Evolutionary conservation across 1,140 invertebrate species (phyloP).

Genomic region (Temnothorax nylanderi): DNA sequence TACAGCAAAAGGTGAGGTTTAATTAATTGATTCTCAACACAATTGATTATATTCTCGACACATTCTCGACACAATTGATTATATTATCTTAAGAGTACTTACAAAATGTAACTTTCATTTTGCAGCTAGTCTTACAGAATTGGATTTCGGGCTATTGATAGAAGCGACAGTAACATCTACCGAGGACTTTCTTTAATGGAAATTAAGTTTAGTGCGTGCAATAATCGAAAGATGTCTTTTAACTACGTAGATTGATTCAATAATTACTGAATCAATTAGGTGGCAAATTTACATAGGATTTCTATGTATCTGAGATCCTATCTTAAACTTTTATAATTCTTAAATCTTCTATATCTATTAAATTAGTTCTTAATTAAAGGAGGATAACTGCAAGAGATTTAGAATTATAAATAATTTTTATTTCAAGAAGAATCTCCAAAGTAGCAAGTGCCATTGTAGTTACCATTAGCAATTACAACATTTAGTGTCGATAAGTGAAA

Average conservation of each 20-base stretch:
- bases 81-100: neutral
- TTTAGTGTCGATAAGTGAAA: slow-evolving; percentile 3
- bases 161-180: slow-evolving; percentile 90
- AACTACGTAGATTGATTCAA: neutral
- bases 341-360: neutral
- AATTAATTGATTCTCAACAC: neutral
- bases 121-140: slow-evolving; percentile 91
- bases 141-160: slow-evolving; percentile 93
- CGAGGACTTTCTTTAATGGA: slow-evolving; percentile 85
- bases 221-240: slow-evolving; percentile 8
- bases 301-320: neutral
- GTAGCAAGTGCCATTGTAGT: slow-evolving; percentile 11
- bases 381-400: neutral
- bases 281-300: neutral
- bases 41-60: neutral
- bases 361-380: neutral
- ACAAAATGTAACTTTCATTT: slow-evolving; percentile 57
- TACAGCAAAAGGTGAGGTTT: slow-evolving; percentile 90
- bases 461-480: slow-evolving; percentile 1
- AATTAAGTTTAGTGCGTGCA: slow-evolving; percentile 14
- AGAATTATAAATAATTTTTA: slow-evolving; percentile 6
- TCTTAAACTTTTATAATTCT: slow-evolving; percentile 10
- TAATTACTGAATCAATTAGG: neutral
- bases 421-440: slow-evolving; percentile 31
- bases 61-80: slow-evolving; percentile 1